Conservation (phyloP, 1,140 invertebrate genomes). For the Drosophila quadrilineata region DNA sequence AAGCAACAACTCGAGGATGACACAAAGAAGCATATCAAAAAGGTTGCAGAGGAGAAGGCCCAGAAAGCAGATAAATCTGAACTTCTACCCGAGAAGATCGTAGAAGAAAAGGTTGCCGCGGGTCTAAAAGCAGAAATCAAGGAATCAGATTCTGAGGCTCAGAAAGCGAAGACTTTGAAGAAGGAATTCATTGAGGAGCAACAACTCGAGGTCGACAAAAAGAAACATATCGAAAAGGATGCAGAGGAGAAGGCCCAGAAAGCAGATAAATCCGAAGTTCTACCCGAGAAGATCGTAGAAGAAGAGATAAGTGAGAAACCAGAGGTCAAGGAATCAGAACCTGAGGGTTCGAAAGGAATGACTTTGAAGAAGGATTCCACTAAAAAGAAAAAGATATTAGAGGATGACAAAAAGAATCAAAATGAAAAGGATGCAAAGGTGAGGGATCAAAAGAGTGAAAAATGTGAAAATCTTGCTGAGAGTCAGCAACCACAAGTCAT, state of each 20-base stretch:
- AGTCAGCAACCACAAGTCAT: not conserved
- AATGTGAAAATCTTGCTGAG: too few relatives aligned
- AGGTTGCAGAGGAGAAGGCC: too few relatives aligned
- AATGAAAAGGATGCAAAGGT: not conserved
- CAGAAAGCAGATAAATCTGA: too few relatives aligned
- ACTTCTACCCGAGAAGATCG: too few relatives aligned
- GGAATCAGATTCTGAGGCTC: conserved; percentile 4
- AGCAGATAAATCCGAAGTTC: not conserved
- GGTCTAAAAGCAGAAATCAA: not conserved
- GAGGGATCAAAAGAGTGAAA: not conserved
- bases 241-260: not conserved
- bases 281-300: conserved; percentile 12
- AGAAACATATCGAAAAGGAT: not conserved
- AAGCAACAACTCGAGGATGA: too few relatives aligned
- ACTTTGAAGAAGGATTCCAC: conserved; percentile 1
- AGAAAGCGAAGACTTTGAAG: not conserved
- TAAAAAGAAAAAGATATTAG: conserved; percentile 4
- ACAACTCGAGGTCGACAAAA: conserved; percentile 10
- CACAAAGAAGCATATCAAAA: too few relatives aligned
- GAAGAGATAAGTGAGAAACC: conserved; percentile 11
- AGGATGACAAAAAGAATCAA: conserved; percentile 16
- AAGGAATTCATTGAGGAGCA: conserved; percentile 14
- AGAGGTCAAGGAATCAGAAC: conserved; percentile 11
- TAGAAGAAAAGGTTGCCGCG: conserved; percentile 39
- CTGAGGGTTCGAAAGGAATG: conserved; percentile 7